These are phyloP conservation scores for Melieria picta DNA, from an alignment of 2,888 invertebrate species.

Conservation along the genomic window DNA sequence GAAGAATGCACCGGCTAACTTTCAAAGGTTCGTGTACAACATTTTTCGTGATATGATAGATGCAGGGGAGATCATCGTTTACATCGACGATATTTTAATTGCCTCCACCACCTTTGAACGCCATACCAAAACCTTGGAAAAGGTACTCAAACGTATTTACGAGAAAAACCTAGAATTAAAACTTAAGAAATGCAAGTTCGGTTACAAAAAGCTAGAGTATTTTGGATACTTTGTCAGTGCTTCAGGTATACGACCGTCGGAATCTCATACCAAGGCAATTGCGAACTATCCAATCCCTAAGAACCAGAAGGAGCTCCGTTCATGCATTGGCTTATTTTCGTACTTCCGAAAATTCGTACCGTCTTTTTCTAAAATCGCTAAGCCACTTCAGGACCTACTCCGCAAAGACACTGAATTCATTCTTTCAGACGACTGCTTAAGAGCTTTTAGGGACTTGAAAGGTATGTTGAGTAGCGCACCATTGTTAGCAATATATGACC, in stretches of 20 bases:
- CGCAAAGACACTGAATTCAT: slow-evolving; percentile 13
- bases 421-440: not conserved
- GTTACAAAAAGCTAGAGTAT: slow-evolving; percentile 26
- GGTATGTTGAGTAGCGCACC: too few relatives aligned
- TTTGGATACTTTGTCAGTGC: slow-evolving; percentile 28
- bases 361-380: slow-evolving; percentile 13
- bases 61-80: slow-evolving; percentile 12
- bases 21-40: not conserved
- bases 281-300: slow-evolving; percentile 18
- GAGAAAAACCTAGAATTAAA: slow-evolving; percentile 25
- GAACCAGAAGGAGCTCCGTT: slow-evolving; percentile 11
- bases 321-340: too few relatives aligned
- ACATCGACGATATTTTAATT: slow-evolving; percentile 13
- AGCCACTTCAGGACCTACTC: slow-evolving; percentile 18
- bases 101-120: slow-evolving; percentile 3
- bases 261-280: slow-evolving; percentile 22
- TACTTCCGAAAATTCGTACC: slow-evolving; percentile 20
- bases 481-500: too few relatives aligned
- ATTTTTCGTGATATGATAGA: slow-evolving; percentile 15
- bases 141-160: slow-evolving; percentile 8
- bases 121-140: not conserved
- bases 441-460: too few relatives aligned
- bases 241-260: slow-evolving; percentile 24
- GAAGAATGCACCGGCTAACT: slow-evolving; percentile 12
- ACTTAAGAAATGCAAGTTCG: slow-evolving; percentile 31